Conservation (phyloP, 2,888 invertebrate species). For the Teinopalpus imperialis region DNA sequence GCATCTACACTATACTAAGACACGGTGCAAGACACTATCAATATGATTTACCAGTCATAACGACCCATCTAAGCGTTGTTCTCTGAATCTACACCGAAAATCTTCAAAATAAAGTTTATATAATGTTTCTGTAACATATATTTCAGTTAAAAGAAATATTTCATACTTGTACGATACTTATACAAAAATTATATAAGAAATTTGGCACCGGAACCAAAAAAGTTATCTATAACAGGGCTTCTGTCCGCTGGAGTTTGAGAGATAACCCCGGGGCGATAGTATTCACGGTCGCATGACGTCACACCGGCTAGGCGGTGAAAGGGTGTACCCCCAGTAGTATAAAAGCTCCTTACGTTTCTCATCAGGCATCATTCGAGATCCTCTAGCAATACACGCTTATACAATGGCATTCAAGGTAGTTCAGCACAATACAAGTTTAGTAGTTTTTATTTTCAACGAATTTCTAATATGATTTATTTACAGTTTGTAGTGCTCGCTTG, state of each 20-base stretch:
- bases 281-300: slow-evolving; percentile 59
- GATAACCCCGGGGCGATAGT: slow-evolving; percentile 55
- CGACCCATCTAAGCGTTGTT: too few species aligned
- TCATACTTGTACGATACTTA: too few species aligned
- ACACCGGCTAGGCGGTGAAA: slow-evolving; percentile 59
- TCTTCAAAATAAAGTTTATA: too few species aligned
- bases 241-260: slow-evolving; percentile 25
- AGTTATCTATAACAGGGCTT: slow-evolving; percentile 1
- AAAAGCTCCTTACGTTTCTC: slow-evolving; percentile 64
- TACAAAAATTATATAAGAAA: too few species aligned
- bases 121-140: too few species aligned
- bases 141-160: too few species aligned
- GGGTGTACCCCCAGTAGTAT: slow-evolving; percentile 69
- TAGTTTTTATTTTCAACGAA: neutral
- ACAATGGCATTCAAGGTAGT: slow-evolving; percentile 77
- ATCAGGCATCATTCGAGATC: slow-evolving; percentile 67
- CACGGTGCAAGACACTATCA: too few species aligned
- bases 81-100: too few species aligned
- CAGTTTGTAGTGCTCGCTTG: slow-evolving; percentile 65
- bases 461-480: slow-evolving; percentile 33
- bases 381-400: slow-evolving; percentile 53
- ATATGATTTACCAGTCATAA: too few species aligned
- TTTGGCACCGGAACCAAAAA: slow-evolving; percentile 4
- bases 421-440: neutral
- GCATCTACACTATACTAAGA: too few species aligned